Base-by-base conservation (phyloP, 35 echinoderm and acorn worm species). In the Diadema setosum region DNA sequence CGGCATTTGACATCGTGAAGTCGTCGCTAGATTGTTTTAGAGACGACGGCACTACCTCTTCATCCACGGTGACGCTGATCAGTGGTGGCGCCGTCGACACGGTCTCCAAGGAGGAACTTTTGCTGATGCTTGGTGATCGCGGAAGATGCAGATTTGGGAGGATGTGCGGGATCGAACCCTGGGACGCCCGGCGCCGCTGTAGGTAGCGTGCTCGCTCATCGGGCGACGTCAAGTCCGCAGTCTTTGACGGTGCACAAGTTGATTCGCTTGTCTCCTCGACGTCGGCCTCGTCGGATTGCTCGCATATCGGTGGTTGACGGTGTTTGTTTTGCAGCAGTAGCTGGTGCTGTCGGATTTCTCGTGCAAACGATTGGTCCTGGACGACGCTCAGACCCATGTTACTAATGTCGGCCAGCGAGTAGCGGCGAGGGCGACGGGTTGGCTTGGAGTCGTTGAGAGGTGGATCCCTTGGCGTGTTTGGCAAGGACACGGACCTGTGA, bases 331-430 rank as follows among this genome's bases (percentile, higher is more conserved):
- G 35, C 25, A 44, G 25, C 5, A 32, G 24, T 25, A 78, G 27
- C 35, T 78, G 73, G n/a, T 78, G 73, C 40, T 78, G 73, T n/a
- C 73, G 73, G n/a, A 78, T 78, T n/a, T 78, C 73, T 78, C 73
- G 14, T 1, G 73, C 36, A 44, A 78, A 78, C 7, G 73, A 42
- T 44, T 39, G 29, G 12, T 78, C 73, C 44, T 78, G 34, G 3
- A 44, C 35, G 11, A 78, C 73, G 37, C 73, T 78, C 9, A 78
- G 37, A 42, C 73, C 34, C 73, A 78, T 78, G 39, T 78, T 78
- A 21, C 73, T 78, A 21, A 44, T 36, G n/a, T 78, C 34, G 29
- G 73, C 73, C 20, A 78, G 44, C 5, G 73, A 78, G 40, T 78
- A 78, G 25, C 73, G 73, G 2, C 73, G 73, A 3, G 33, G 73